Percentiles rank a stretch among this genome's conserved stretches.
These are phyloP conservation scores for Neoitamus cyanurus DNA, from an alignment of 2,888 invertebrate species.

Conservation along the genomic window DNA sequence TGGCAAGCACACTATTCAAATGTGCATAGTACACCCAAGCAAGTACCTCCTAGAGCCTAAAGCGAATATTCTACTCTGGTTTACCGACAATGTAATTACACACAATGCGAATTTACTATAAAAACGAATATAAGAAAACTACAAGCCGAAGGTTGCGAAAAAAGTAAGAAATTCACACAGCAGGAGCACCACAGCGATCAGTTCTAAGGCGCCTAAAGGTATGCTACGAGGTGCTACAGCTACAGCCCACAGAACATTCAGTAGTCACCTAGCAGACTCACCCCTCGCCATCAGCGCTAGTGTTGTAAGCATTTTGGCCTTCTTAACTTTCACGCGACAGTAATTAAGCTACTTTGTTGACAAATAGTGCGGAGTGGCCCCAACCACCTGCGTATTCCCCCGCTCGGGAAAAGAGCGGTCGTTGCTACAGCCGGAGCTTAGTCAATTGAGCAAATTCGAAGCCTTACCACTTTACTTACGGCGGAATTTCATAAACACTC, in stretches of 20 bases:
- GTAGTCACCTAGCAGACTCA: conserved; percentile 7
- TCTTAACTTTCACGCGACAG: not conserved
- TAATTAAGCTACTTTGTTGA: not conserved
- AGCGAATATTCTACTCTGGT: not conserved
- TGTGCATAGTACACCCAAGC: no score
- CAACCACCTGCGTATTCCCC: not conserved
- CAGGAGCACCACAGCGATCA: not conserved
- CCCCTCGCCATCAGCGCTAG: conserved; percentile 39
- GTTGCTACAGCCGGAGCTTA: not conserved
- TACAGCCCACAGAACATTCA: not conserved
- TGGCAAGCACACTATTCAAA: no score
- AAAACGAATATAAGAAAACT: not conserved
- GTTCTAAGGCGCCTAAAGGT: not conserved
- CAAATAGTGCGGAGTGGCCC: not conserved
- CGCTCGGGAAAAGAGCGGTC: not conserved
- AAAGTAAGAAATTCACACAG: not conserved
- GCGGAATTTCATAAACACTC: not conserved
- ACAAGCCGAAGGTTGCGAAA: not conserved
- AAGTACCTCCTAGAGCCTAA: not conserved
- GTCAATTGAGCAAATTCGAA: not conserved
- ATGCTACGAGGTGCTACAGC: not conserved
- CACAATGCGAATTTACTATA: not conserved
- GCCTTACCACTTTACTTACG: not conserved
- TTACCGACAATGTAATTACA: not conserved
- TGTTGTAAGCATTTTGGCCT: conserved; percentile 40